These are phyloP conservation scores for Climacteris rufus DNA, from an alignment of 2,113 vertebrate species.

Conservation along the genomic window DNA sequence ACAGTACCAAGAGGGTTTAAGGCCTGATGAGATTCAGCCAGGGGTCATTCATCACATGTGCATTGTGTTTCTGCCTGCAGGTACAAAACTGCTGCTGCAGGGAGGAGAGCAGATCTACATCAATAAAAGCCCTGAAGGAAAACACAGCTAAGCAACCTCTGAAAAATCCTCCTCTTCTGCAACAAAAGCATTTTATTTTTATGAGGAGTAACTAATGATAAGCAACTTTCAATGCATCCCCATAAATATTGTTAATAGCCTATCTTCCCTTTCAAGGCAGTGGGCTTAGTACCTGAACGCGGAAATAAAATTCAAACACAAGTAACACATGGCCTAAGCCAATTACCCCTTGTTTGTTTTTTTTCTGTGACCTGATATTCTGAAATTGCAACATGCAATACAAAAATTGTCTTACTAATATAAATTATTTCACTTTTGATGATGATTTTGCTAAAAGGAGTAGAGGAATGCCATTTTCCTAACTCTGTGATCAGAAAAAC, in stretches of 20 bases:
- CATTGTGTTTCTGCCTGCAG: neutral
- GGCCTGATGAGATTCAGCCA: neutral
- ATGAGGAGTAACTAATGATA: neutral
- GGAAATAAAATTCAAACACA: neutral
- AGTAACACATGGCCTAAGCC: neutral
- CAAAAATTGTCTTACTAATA: neutral
- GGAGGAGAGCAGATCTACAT: neutral
- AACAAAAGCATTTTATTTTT: neutral
- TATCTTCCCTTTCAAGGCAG: neutral
- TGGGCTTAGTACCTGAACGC: neutral
- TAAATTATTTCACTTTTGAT: neutral
- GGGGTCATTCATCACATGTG: rapidly evolving
- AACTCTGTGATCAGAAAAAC: neutral
- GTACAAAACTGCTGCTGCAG: neutral
- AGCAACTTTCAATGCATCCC: neutral
- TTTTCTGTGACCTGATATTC: neutral
- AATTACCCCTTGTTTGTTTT: rapidly evolving
- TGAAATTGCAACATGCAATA: neutral
- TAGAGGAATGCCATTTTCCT: neutral
- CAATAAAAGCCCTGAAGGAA: neutral
- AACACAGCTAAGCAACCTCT: neutral
- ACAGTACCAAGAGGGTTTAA: neutral
- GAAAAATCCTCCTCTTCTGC: neutral
- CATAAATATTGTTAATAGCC: neutral
- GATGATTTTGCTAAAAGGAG: neutral